phyloP scores from a whole-genome alignment of 2,797 vertebrate species.

The Pseudochaenichthys georgianus region DNA sequence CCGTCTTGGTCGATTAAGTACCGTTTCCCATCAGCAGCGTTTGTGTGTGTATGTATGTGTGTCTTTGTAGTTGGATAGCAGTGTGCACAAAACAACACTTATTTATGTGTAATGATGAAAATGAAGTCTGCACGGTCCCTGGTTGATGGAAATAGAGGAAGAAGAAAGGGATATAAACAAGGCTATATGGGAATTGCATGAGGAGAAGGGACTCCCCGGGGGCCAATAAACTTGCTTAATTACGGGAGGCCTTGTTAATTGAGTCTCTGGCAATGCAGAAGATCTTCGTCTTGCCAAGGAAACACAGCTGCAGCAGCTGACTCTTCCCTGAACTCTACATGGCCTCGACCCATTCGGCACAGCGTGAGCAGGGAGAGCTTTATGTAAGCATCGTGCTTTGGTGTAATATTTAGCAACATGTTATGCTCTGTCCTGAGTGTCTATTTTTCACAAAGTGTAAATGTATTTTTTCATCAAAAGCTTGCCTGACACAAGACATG shows the following conservation, averaged over 20 bases:
- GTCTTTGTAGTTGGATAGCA: slow-evolving; percentile 14
- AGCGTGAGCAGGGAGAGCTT: background rate
- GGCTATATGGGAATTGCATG: slow-evolving; percentile 64
- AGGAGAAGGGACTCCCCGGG: slow-evolving; percentile 61
- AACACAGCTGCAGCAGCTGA: slow-evolving; percentile 53
- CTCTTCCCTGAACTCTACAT: slow-evolving; percentile 59
- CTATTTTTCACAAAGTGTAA: background rate
- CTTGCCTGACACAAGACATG: background rate
- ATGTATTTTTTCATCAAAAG: background rate
- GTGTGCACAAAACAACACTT: slow-evolving; percentile 20
- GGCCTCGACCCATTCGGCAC: slow-evolving; percentile 43
- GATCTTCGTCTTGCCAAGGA: slow-evolving; percentile 55
- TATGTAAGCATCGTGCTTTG: background rate
- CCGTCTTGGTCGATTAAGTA: slow-evolving; percentile 34
- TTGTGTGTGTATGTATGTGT: slow-evolving; percentile 6
- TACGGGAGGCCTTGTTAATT: slow-evolving; percentile 75
- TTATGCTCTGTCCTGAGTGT: background rate
- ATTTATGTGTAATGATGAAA: slow-evolving; percentile 58
- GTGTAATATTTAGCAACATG: slow-evolving; percentile 14
- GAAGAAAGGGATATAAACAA: slow-evolving; percentile 62
- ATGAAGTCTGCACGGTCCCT: slow-evolving; percentile 26
- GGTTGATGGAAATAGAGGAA: slow-evolving; percentile 41
- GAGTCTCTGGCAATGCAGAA: slow-evolving; percentile 62
- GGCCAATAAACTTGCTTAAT: slow-evolving; percentile 78
- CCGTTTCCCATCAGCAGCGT: background rate